Percentiles rank a stretch among this genome's conserved stretches.
phyloP scores from a whole-genome alignment of 2,888 invertebrate species.

The Drosophila antonietae region DNA sequence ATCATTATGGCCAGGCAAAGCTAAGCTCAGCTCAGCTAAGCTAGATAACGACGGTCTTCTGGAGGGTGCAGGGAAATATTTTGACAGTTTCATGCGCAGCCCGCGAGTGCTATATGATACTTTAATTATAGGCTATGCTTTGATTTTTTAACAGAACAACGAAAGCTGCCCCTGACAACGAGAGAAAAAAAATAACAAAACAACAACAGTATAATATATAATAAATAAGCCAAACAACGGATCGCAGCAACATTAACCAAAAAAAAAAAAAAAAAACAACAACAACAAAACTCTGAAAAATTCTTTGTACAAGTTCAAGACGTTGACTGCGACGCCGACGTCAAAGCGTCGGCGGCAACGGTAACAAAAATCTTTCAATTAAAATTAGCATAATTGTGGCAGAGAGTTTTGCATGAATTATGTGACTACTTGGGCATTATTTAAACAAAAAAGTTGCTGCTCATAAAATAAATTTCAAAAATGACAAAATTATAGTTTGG shows the following conservation, averaged over 20 bases:
- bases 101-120: conserved; percentile 80
- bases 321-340: conserved; percentile 11
- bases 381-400: conserved; percentile 78
- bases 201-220: conserved; percentile 52
- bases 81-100: conserved; percentile 77
- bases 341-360: conserved; percentile 33
- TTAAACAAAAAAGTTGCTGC: conserved; percentile 69
- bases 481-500: conserved; percentile 78
- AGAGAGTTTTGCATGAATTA: conserved; percentile 78
- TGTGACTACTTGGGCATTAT: conserved; percentile 78
- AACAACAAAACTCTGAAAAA: conserved; percentile 45
- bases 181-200: conserved; percentile 20
- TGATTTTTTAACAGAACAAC: conserved; percentile 72
- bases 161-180: conserved; percentile 35
- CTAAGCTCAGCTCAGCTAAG: conserved; percentile 52
- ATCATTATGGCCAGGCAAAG: conserved; percentile 65
- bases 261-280: conserved; percentile 17
- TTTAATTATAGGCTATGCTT: conserved; percentile 71
- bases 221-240: conserved; percentile 69
- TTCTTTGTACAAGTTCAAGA: conserved; percentile 59
- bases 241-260: conserved; percentile 30
- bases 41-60: conserved; percentile 68
- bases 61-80: conserved; percentile 66
- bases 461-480: conserved; percentile 79
- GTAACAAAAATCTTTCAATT: conserved; percentile 72